These are phyloP conservation scores for Beaufortia kweichowensis DNA, from an alignment of 2,113 vertebrate genomes.

Conservation along the genomic window DNA sequence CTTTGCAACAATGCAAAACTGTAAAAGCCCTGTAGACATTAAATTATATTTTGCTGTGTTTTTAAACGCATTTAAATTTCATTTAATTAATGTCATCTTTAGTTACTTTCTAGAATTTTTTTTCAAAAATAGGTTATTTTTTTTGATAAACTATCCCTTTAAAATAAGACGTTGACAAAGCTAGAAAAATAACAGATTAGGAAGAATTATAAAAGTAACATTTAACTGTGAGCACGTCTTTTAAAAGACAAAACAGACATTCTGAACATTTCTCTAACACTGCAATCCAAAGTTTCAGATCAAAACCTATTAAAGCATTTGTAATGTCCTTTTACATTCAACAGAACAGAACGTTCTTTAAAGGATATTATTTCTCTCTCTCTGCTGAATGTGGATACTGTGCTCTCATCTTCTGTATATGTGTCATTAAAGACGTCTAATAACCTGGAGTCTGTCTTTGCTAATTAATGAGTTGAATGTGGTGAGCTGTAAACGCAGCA, in stretches of 20 bases:
- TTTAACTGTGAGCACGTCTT: background rate
- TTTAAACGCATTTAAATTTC: too few relatives aligned
- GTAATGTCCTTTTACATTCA: conserved; percentile 7
- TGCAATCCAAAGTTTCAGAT: conserved; percentile 13
- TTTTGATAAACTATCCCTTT: background rate
- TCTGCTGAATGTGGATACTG: background rate
- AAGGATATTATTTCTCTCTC: conserved; percentile 15
- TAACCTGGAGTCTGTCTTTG: conserved; percentile 26
- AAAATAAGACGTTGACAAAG: background rate
- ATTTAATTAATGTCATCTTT: too few relatives aligned
- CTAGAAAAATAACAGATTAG: background rate
- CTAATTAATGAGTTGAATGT: conserved; percentile 37
- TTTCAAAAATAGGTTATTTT: background rate
- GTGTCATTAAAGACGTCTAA: conserved; percentile 23
- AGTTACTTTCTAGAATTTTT: too few relatives aligned
- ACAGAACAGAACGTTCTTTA: conserved; percentile 4
- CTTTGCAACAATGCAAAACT: too few relatives aligned
- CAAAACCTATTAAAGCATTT: conserved; percentile 6
- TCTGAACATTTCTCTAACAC: conserved; percentile 32
- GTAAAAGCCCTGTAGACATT: too few relatives aligned
- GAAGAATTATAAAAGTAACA: background rate
- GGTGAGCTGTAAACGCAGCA: conserved; percentile 8
- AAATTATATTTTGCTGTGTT: too few relatives aligned
- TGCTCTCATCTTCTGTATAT: conserved; percentile 21
- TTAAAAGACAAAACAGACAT: background rate